A percentile compares a stretch with the other conserved stretches of the same genome.
phyloP scores from a whole-genome alignment of 2,113 vertebrate species.

The Sarotherodon lohbergeri region DNA sequence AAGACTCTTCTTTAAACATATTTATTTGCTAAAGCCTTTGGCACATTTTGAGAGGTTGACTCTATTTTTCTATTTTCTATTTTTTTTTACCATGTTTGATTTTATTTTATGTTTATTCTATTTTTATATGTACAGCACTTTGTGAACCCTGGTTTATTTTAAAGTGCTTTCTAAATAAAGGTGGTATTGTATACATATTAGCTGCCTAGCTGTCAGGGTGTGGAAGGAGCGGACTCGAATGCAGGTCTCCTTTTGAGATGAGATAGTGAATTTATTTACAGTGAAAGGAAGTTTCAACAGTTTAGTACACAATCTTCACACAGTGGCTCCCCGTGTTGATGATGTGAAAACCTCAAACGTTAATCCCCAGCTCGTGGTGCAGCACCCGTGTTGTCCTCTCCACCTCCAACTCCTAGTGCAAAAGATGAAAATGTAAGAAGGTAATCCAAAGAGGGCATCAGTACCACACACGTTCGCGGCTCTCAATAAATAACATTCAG shows the following conservation, averaged over 20 bases:
- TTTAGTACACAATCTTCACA: background rate
- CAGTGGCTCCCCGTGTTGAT: fast-evolving
- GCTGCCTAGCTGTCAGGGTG: background rate
- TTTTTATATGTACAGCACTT: background rate
- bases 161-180: background rate
- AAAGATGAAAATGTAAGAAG: background rate
- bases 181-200: background rate
- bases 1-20: background rate
- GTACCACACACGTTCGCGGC: background rate
- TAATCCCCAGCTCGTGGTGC: fast-evolving
- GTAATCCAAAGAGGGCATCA: background rate
- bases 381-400: fast-evolving
- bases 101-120: background rate
- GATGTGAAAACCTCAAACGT: fast-evolving
- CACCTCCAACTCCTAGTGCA: background rate
- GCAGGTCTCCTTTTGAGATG: background rate
- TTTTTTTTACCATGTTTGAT: fast-evolving
- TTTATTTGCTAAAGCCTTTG: background rate
- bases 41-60: background rate
- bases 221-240: background rate
- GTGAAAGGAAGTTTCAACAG: background rate
- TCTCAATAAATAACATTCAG: background rate
- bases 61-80: background rate
- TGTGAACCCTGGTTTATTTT: background rate
- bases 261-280: background rate